These are phyloP conservation scores for Pollenia labialis DNA, from an alignment of 2,888 invertebrate species.

Conservation along the genomic window DNA sequence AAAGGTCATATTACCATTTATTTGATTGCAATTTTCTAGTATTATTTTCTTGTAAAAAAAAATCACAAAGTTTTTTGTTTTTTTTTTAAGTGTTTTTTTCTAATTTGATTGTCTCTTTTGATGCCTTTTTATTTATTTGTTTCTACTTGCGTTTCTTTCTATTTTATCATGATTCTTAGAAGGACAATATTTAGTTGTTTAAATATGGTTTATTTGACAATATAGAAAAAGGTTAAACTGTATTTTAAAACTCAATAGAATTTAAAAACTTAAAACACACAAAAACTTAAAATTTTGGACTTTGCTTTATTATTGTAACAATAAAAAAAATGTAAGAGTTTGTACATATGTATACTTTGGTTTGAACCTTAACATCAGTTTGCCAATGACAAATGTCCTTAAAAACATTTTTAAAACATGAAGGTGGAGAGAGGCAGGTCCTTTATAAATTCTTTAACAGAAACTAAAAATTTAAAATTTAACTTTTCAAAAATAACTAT, in stretches of 20 bases:
- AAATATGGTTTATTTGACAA: slow-evolving; percentile 39
- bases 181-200: slow-evolving; percentile 33
- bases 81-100: slow-evolving; percentile 14
- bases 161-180: neutral
- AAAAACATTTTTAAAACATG: too few relatives aligned
- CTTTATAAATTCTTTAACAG: too few relatives aligned
- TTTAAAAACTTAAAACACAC: neutral
- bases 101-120: slow-evolving; percentile 61
- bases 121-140: slow-evolving; percentile 24
- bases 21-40: slow-evolving; percentile 68
- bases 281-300: neutral
- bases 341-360: neutral
- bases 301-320: slow-evolving; percentile 3
- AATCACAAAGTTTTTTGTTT: slow-evolving; percentile 10
- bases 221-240: slow-evolving; percentile 24
- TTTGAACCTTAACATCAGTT: neutral
- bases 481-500: too few relatives aligned
- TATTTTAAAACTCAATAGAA: neutral
- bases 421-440: too few relatives aligned
- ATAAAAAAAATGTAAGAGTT: neutral
- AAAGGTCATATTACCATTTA: slow-evolving; percentile 65
- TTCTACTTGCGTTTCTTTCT: neutral
- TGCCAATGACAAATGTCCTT: neutral
- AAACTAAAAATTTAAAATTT: too few relatives aligned
- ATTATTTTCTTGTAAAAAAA: slow-evolving; percentile 2